Conservation (phyloP, 2,797 vertebrate genomes). For the Falco columbarius region DNA sequence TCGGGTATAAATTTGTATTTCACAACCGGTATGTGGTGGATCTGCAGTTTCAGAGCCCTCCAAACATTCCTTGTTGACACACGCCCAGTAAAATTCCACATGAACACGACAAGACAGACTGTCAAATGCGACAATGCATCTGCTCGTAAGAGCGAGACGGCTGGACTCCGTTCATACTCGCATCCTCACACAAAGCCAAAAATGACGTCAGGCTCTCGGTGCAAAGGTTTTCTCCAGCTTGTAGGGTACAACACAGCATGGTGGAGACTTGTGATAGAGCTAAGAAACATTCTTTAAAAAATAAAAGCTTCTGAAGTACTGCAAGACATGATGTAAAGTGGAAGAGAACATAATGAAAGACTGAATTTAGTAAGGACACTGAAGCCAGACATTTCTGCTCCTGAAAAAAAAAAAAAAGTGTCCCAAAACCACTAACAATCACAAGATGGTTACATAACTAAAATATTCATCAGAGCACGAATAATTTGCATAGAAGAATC, state of each 20-base stretch:
- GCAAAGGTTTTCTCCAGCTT: neutral
- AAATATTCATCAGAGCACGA: neutral
- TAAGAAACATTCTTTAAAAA: neutral
- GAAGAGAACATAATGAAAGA: neutral
- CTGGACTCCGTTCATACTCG: neutral
- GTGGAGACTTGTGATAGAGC: neutral
- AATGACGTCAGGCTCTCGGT: neutral
- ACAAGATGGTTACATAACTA: neutral
- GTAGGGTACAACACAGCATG: neutral
- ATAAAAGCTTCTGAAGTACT: neutral
- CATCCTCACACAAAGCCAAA: neutral
- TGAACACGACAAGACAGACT: neutral
- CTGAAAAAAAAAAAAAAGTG: neutral
- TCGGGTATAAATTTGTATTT: neutral
- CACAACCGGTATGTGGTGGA: neutral
- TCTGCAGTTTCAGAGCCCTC: neutral
- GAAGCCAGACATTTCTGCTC: neutral
- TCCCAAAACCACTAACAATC: neutral
- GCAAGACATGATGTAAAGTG: neutral
- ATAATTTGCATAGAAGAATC: neutral
- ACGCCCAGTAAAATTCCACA: neutral
- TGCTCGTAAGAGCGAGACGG: neutral
- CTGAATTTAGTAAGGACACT: constrained; percentile 17
- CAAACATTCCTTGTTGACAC: neutral
- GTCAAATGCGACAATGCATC: neutral